Conservation (phyloP, 2,113 vertebrate genomes). For the Rhinolophus ferrumequinum region DNA sequence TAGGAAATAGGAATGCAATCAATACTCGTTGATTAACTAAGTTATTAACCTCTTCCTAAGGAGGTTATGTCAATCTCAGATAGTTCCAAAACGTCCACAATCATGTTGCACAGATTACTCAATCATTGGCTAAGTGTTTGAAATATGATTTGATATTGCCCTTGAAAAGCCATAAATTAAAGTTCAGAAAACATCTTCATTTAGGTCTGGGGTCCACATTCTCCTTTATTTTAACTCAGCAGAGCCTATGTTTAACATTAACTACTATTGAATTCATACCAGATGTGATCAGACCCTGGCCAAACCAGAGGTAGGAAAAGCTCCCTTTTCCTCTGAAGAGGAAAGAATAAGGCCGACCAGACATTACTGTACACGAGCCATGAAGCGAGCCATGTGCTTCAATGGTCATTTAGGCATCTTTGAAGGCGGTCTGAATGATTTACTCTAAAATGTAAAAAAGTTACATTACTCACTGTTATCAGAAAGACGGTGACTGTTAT, state of each 20-base stretch:
- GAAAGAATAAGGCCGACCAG: background rate
- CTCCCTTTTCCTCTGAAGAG: background rate
- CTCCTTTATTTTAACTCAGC: background rate
- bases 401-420: background rate
- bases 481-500: constrained; percentile 31
- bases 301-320: background rate
- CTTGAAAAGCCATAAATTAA: background rate
- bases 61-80: background rate
- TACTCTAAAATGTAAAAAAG: background rate
- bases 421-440: background rate
- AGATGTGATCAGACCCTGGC: background rate
- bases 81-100: background rate
- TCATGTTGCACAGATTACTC: background rate
- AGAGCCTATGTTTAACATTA: background rate
- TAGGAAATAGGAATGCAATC: background rate
- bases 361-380: background rate
- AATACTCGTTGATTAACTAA: background rate
- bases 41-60: background rate
- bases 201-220: background rate
- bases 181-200: background rate
- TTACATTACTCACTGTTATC: background rate
- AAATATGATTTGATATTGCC: background rate
- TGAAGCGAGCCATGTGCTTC: background rate
- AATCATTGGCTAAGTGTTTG: background rate
- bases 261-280: background rate